A percentile compares a stretch with the other conserved stretches of the same genome.
phyloP scores from a whole-genome alignment of 1,140 invertebrate species.

The Diabrotica virgifera region DNA sequence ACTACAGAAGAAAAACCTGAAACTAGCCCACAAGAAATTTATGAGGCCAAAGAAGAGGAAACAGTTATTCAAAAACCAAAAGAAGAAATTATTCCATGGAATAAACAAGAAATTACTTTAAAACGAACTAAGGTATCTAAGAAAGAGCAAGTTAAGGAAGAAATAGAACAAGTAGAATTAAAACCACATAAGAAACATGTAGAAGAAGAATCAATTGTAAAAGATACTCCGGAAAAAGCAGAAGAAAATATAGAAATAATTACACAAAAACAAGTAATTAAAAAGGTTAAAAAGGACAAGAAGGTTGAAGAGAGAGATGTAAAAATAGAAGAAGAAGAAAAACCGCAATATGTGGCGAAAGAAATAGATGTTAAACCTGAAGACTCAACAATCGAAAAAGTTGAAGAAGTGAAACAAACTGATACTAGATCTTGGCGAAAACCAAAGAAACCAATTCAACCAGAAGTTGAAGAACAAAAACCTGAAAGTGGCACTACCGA shows the following conservation, averaged over 20 bases:
- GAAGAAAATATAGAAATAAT: conserved; percentile 11
- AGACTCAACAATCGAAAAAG: conserved; percentile 18
- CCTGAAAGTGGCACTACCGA: not conserved
- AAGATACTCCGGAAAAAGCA: conserved; percentile 28
- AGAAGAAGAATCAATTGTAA: conserved; percentile 40
- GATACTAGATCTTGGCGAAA: conserved; percentile 29
- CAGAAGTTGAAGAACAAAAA: conserved; percentile 20
- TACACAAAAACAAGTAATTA: not conserved
- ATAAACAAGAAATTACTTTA: conserved; percentile 45
- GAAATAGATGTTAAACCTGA: conserved; percentile 1
- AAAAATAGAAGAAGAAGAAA: not conserved
- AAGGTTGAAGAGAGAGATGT: not conserved
- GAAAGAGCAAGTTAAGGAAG: conserved; percentile 35
- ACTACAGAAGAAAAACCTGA: conserved; percentile 16
- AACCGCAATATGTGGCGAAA: not conserved
- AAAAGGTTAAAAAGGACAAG: not conserved
- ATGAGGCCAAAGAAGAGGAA: not conserved
- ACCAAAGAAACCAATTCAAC: conserved; percentile 6
- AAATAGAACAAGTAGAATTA: conserved; percentile 15
- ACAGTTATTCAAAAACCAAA: not conserved
- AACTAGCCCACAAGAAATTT: not conserved
- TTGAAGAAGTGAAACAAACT: not conserved
- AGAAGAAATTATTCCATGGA: conserved; percentile 44
- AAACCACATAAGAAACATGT: conserved; percentile 7
- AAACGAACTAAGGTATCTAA: conserved; percentile 46